A percentile compares a stretch with the other conserved stretches of the same genome.
Conservation (phyloP, 2,797 vertebrate genomes). For the Clarias platycephalus region DNA sequence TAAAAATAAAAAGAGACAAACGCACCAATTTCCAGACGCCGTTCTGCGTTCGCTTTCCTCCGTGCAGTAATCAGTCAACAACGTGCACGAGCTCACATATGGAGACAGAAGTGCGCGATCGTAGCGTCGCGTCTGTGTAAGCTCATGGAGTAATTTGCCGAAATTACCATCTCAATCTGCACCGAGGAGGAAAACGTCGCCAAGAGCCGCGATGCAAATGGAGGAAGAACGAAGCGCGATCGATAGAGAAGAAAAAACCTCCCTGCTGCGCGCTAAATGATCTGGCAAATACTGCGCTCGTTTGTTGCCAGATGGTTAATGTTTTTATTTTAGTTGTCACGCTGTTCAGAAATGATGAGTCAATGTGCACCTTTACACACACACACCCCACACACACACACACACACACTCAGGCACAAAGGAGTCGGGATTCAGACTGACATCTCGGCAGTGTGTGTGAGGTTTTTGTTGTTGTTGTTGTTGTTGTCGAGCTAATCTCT, state of each 20-base stretch:
- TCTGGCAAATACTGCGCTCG: constrained; percentile 45
- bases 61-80: constrained; percentile 28
- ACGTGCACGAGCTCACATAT: constrained; percentile 12
- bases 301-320: constrained; percentile 56
- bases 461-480: constrained; percentile 9
- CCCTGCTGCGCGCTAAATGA: constrained; percentile 54
- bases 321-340: constrained; percentile 48
- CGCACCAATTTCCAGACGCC: background rate
- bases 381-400: constrained; percentile 10
- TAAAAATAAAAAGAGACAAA: constrained; percentile 32
- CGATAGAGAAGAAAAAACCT: constrained; percentile 48
- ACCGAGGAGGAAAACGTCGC: constrained; percentile 37
- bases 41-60: constrained; percentile 35
- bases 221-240: constrained; percentile 46
- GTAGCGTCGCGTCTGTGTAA: background rate
- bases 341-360: constrained; percentile 53
- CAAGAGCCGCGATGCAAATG: constrained; percentile 49
- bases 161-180: constrained; percentile 43
- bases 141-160: constrained; percentile 26
- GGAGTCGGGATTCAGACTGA: background rate
- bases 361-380: constrained; percentile 39
- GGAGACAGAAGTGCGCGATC: background rate
- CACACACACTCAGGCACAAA: background rate
- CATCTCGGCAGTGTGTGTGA: constrained; percentile 25
- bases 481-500: constrained; percentile 1